Base-by-base conservation (phyloP, 2,888 invertebrate species). In the Rhagophthalmus giganteus region DNA sequence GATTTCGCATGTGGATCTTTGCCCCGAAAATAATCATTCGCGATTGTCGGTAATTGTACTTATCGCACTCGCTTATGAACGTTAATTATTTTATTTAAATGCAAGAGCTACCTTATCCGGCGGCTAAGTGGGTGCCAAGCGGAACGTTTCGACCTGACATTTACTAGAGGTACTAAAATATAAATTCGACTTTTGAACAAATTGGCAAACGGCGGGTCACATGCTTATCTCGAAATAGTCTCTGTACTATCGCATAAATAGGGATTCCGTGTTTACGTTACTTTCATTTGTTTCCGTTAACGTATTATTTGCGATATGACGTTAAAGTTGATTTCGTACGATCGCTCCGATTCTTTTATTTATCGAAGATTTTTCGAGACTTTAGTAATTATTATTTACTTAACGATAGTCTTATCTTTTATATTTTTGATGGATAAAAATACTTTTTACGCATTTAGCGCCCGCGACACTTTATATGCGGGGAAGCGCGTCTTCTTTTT, bases 171-270 rank as follows among this genome's bases (percentile, higher is more conserved):
- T 45, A 57, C 57, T 55, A 57, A 59, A 62, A 58, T 60, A 62
- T 58, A 57, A 54, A 56, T 50, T 55, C 51, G 60, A 48, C 58
- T 56, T 47, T 38, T 54, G 51, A 53, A 54, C 51, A 55, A 57
- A 59, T 59, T 62, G 62, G 58, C 62, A 60, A 54, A 55, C 54
- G 55, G 53, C 47, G 41, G 57, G 59, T 62, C 62, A 60, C 62
- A 59, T 62, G 62, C 44, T 55, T 32, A 33, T 50, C 59, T 55
- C 46, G 52, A 58, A 58, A 58, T 60, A 58, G 53, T 46, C 48
- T 16, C 26, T 42, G n/a, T 33, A n/a, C 31, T 37, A 46, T 46
- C 35, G 38, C 16, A 46, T 38, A 46, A 31, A 46, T 46, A 39
- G 47, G 47, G 34, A 39, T 47, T 47, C 47, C 46, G 13, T 46